Base-by-base conservation (phyloP, 2,888 invertebrate genomes). In the Erynnis tages region DNA sequence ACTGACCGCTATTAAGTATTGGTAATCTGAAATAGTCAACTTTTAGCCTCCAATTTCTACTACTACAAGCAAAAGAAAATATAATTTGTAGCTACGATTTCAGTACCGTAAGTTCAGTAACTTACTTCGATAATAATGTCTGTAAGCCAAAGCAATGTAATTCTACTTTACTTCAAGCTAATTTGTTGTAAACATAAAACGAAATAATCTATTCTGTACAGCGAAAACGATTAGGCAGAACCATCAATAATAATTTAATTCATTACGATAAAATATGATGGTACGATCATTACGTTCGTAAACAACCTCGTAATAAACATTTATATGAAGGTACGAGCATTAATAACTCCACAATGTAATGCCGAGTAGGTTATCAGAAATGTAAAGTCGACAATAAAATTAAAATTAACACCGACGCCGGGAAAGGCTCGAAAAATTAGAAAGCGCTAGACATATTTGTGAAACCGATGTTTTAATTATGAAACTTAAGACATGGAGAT, bases 381-480 rank as follows among this genome's bases (percentile, higher is more conserved):
- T n/a, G 16, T 43, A 14, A 43, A 29, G 16, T 23, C 21, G 23
- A 44, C 30, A 30, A 30, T 29, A 44, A 50, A 44, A 21, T 35
- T 52, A 19, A 14, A 50, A 52, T 30, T 8, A 29, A 52, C 6
- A 35, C 44, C n/a, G 19, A 21, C 6, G 50, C 17, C 11, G 11
- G 25, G 11, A 48, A 19, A 44, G 29, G 14, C 44, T 30, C 47
- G 13, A 37, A 44, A 43, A 43, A 52, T 13, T 52, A 52, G 52
- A 52, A 45, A 52, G 52, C 25, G 49, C 11, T 25, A 35, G 35
- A 38, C 38, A 21, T 30, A 41, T 44, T 44, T 45, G 52, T 38
- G 52, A 45, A 52, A 52, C 35, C 44, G 38, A 38, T 29, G 37
- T 52, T 52, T 45, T 52, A 45, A 52, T 49, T 48, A 48, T 30